Evolutionary conservation across 2,797 vertebrate genomes (phyloP), one percentile per base, ranked within the genome.

Genomic region (Pseudochromis fuscus): DNA sequence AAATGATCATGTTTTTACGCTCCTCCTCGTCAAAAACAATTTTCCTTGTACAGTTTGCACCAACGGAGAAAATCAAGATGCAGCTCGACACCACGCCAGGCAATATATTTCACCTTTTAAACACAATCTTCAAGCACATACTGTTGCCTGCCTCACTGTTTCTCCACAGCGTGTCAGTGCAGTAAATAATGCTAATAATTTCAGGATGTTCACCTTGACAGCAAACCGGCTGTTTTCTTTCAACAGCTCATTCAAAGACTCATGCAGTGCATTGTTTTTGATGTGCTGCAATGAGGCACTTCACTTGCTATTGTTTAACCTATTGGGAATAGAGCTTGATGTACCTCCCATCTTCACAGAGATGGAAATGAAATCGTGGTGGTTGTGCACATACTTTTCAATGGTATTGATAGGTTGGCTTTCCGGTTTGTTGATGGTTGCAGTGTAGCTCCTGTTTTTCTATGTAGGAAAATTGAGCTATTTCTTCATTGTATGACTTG

Each of bases 141-240:
- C 79, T 80, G 78, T 74, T 88, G 68, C 64, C 60, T 31, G 21
- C 56, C 68, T 85, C 62, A 37, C 31, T 35, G 59, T n/a, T 72
- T 86, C 86, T 60, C 72, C 33, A 77, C 79, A 75, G 64, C 64
- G 55, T 82, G 86, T 82, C 71, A 31, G 57, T 75, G 81, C 69
- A 70, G 87, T 90, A 93, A 94, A 94, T 90, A 84, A 92, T 91
- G 84, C 21, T 77, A 92, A 90, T 92, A 64, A 90, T 88, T 88
- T 86, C 86, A 84, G 81, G 72, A 89, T 79, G 82, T 89, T 89
- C 86, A 88, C 92, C 86, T 88, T 89, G 86, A 92, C 86, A 87
- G 82, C 79, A 90, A 90, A 87, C 83, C 79, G 81, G 67, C 75
- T 86, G 78, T 90, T 92, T 82, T 82, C 83, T 91, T 91, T 92